Conservation (phyloP, 1,140 invertebrate genomes). For the Parapsyche elsis region DNA sequence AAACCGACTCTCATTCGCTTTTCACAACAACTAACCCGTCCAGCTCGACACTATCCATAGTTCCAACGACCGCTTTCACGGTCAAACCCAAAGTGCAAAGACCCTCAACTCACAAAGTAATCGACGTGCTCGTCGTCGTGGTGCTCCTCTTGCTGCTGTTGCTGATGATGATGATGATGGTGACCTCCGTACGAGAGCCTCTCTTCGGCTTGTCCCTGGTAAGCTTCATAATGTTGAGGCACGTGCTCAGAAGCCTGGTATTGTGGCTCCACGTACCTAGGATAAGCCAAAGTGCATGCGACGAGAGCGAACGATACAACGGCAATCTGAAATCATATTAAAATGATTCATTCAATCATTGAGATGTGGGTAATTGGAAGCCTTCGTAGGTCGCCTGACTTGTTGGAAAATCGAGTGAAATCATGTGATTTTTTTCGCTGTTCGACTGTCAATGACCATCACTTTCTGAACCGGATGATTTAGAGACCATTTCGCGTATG, state of each 20-base stretch:
- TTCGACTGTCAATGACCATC: slow-evolving; percentile 1
- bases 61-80: slow-evolving; percentile 27
- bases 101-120: slow-evolving; percentile 36
- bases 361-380: not conserved
- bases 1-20: slow-evolving; percentile 30
- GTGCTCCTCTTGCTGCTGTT: slow-evolving; percentile 11
- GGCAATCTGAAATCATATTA: slow-evolving; percentile 18
- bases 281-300: slow-evolving; percentile 28
- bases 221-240: slow-evolving; percentile 30
- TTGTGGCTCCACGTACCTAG: slow-evolving; percentile 37
- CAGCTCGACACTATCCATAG: too few species aligned
- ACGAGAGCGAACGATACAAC: slow-evolving; percentile 29
- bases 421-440: not conserved
- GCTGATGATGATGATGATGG: slow-evolving; percentile 14
- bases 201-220: slow-evolving; percentile 35
- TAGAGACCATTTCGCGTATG: too few species aligned
- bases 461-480: not conserved
- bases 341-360: not conserved
- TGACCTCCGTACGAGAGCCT: slow-evolving; percentile 39
- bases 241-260: slow-evolving; percentile 38
- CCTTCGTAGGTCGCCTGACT: not conserved
- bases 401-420: slow-evolving; percentile 5
- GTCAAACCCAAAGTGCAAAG: slow-evolving; percentile 1
- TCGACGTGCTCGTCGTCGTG: slow-evolving; percentile 45
- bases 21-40: slow-evolving; percentile 13